A percentile compares a stretch with the other conserved stretches of the same genome.
These are phyloP conservation scores for Mystacornis crossleyi DNA, from an alignment of 2,113 vertebrate genomes.

Conservation along the genomic window DNA sequence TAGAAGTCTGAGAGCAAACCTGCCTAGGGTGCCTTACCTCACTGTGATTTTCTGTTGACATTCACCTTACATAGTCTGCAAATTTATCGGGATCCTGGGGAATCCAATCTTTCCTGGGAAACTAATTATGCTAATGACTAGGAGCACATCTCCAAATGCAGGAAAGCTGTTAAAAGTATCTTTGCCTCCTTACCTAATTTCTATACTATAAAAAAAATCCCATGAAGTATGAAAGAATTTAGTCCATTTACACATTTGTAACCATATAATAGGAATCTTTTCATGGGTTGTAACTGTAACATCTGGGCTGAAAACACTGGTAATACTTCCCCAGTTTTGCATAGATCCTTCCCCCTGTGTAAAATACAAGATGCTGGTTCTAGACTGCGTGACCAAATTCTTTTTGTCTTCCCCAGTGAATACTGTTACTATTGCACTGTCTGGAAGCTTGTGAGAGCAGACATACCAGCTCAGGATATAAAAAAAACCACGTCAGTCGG, in stretches of 20 bases:
- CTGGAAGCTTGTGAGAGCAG: conserved; percentile 22
- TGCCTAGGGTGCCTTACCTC: neutral
- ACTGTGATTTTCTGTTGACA: neutral
- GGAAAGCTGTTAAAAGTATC: neutral
- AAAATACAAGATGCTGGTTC: neutral
- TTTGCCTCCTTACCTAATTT: neutral
- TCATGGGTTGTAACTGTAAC: neutral
- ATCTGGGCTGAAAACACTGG: neutral
- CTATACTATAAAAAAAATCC: neutral
- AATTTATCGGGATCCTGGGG: rapidly evolving
- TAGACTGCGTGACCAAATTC: neutral
- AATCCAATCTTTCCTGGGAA: neutral
- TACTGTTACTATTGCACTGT: neutral
- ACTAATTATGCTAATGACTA: neutral
- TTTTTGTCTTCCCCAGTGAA: neutral
- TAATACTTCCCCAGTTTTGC: neutral
- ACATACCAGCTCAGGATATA: neutral
- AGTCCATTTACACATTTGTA: neutral
- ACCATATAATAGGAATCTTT: neutral
- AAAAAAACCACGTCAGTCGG: neutral
- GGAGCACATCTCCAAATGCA: neutral
- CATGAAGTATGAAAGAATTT: neutral
- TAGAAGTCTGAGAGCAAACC: neutral
- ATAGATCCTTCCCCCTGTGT: neutral
- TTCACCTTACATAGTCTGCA: neutral